phyloP scores from a whole-genome alignment of 2,113 vertebrate genomes.

The Thalassoma bifasciatum region DNA sequence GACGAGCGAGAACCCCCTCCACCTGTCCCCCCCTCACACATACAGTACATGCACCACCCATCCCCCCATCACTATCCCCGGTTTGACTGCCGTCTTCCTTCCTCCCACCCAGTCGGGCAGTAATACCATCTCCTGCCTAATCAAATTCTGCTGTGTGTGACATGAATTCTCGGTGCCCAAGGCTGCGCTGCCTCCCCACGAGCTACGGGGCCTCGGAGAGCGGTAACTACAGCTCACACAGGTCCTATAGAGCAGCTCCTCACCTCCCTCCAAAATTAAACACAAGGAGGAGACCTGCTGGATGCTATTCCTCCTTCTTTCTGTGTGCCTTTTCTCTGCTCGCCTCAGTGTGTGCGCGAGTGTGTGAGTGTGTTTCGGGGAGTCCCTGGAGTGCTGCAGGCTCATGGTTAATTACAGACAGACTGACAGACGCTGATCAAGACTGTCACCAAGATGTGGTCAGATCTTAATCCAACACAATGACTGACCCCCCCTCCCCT shows the following conservation, averaged over 20 bases:
- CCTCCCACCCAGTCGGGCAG: conserved; percentile 66
- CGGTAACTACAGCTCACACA: conserved; percentile 56
- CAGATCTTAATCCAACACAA: conserved; percentile 42
- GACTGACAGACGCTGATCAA: conserved; percentile 45
- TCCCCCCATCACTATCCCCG: conserved; percentile 37
- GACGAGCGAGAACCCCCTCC: conserved; percentile 39
- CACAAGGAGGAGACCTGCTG: conserved; percentile 31
- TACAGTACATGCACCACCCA: conserved; percentile 42
- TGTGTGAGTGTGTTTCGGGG: conserved; percentile 20
- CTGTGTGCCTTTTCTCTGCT: background rate
- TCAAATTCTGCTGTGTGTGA: conserved; percentile 75
- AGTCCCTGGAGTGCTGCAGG: conserved; percentile 40
- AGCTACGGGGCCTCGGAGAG: conserved; percentile 54
- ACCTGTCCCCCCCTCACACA: conserved; percentile 16
- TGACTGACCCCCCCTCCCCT: conserved; percentile 10
- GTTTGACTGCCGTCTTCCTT: conserved; percentile 67
- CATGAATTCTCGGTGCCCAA: conserved; percentile 69
- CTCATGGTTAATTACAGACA: conserved; percentile 58
- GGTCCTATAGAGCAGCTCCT: conserved; percentile 39
- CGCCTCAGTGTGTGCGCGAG: background rate
- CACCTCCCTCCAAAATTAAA: conserved; percentile 32
- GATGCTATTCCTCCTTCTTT: background rate
- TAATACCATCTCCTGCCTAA: conserved; percentile 75
- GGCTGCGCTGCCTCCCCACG: conserved; percentile 57
- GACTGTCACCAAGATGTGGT: conserved; percentile 61